Percentiles rank a stretch among this genome's conserved stretches.
Evolutionary conservation across 2,113 vertebrate species (phyloP).

Genomic region (Onychorhynchus coronatus): DNA sequence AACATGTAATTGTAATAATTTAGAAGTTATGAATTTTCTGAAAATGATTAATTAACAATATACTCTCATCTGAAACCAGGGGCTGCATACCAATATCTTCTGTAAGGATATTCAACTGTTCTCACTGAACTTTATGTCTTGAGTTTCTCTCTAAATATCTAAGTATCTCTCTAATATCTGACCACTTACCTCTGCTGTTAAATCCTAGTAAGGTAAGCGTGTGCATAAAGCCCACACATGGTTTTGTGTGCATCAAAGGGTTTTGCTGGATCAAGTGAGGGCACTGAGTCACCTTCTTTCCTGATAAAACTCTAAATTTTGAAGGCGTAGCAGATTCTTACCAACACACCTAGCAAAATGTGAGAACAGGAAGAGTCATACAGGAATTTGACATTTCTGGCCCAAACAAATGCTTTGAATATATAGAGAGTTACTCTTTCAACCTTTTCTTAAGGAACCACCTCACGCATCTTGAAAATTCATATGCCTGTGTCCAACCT

Average conservation of each 20-base stretch:
- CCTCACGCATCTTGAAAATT: constrained; percentile 21
- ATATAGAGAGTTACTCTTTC: not conserved
- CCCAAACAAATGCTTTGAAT: not conserved
- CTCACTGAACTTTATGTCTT: not conserved
- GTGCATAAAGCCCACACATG: not conserved
- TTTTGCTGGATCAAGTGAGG: not conserved
- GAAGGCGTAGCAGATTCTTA: not conserved
- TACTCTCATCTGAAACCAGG: not conserved
- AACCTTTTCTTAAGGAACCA: not conserved
- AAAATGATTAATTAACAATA: not conserved
- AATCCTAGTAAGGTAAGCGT: not conserved
- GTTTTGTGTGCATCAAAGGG: not conserved
- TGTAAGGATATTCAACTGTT: not conserved
- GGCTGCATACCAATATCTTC: not conserved
- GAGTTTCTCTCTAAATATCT: not conserved
- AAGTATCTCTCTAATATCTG: not conserved
- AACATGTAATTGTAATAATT: not conserved
- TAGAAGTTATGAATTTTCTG: not conserved
- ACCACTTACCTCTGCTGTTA: not conserved
- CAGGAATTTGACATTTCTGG: not conserved
- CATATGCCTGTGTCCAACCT: not conserved
- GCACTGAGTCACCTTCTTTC: not conserved
- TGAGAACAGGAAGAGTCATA: not conserved
- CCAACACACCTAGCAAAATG: not conserved
- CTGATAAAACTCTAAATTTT: not conserved